A percentile compares a stretch with the other conserved stretches of the same genome.
phyloP scores from a whole-genome alignment of 2,113 vertebrate species.

The Callionymus lyra region DNA sequence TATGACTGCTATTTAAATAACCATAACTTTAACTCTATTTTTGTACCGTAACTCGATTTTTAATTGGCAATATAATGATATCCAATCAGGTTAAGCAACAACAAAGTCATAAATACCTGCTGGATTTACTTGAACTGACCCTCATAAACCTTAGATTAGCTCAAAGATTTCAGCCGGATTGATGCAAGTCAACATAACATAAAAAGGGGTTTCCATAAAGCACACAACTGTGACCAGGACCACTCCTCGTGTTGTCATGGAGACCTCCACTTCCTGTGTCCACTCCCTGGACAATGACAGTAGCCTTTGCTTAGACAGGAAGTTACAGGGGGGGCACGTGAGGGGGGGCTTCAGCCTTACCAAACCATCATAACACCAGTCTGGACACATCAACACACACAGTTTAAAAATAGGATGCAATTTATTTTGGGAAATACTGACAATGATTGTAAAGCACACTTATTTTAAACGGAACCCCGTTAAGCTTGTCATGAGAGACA shows the following conservation, averaged over 20 bases:
- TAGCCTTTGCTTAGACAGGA: constrained; percentile 56
- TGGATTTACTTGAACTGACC: constrained; percentile 12
- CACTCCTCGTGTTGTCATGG: constrained; percentile 51
- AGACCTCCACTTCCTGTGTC: constrained; percentile 58
- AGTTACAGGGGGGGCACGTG: constrained; percentile 13
- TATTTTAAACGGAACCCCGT: too few species aligned
- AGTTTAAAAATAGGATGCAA: too few species aligned
- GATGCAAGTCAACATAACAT: constrained; percentile 9
- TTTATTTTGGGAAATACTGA: too few species aligned
- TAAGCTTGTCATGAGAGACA: too few species aligned
- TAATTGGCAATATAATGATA: too few species aligned
- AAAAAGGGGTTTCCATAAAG: constrained; percentile 8
- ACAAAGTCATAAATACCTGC: background rate
- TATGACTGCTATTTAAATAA: too few species aligned
- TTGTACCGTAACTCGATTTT: too few species aligned
- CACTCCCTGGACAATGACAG: constrained; percentile 63
- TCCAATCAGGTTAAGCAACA: constrained; percentile 12
- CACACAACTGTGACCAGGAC: constrained; percentile 38
- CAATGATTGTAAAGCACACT: background rate
- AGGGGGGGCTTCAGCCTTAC: constrained; percentile 29
- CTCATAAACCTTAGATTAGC: constrained; percentile 2
- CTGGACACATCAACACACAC: too few species aligned
- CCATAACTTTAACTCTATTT: too few species aligned
- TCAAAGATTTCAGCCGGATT: too few species aligned
- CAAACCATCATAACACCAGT: constrained; percentile 19